Evolutionary conservation across 2,113 vertebrate species (phyloP).

Genomic region (Hyaena hyaena): DNA sequence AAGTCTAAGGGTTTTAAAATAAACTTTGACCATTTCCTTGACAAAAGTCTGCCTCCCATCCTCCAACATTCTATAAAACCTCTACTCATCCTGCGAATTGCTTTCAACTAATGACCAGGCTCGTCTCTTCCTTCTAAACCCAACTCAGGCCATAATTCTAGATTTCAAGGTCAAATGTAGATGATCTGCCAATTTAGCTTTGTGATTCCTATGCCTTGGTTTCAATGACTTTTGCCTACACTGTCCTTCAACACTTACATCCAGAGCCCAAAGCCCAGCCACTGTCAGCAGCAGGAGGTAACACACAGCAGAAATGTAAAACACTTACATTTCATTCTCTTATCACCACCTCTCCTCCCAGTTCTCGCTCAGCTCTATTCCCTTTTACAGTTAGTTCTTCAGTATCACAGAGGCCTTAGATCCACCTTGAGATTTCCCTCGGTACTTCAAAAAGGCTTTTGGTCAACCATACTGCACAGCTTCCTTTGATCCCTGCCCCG

Average conservation of each 20-base stretch:
- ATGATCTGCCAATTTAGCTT: not conserved
- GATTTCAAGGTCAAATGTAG: not conserved
- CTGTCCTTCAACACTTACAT: not conserved
- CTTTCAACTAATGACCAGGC: not conserved
- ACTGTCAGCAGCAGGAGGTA: not conserved
- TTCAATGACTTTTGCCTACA: not conserved
- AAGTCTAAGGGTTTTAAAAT: not conserved
- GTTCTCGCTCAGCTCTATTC: not conserved
- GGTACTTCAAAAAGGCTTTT: not conserved
- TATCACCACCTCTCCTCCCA: no score
- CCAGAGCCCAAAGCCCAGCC: not conserved
- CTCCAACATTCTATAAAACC: not conserved
- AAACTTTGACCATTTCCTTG: constrained; percentile 14
- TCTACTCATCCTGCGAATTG: not conserved
- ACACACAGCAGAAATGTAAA: not conserved
- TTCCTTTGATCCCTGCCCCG: not conserved
- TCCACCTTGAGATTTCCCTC: not conserved
- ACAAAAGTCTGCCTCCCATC: not conserved
- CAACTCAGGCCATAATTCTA: not conserved
- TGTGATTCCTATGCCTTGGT: not conserved
- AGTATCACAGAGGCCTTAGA: not conserved
- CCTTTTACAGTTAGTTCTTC: not conserved
- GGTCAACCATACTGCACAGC: not conserved
- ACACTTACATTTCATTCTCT: not conserved
- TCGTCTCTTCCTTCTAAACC: not conserved